Percentiles rank a stretch among this genome's conserved stretches.
Evolutionary conservation across 1,140 invertebrate genomes (phyloP).

Genomic region (Aphidius ervi): DNA sequence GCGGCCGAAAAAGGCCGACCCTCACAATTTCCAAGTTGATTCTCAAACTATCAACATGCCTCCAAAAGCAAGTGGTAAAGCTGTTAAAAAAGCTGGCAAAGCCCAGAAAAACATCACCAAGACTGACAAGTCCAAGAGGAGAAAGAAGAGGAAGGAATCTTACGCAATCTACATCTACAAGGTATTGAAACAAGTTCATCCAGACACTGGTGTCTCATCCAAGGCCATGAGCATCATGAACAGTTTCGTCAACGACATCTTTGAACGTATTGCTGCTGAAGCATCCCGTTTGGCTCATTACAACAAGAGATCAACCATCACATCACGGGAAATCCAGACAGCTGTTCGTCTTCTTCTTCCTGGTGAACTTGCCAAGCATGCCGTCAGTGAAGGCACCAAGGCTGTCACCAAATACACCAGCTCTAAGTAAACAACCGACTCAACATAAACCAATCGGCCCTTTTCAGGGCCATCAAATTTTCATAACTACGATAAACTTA

Average conservation of each 20-base stretch:
- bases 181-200: conserved; percentile 4
- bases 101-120: conserved; percentile 1
- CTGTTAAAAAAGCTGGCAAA: not conserved
- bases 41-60: too few relatives aligned
- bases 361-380: conserved; percentile 5
- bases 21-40: too few relatives aligned
- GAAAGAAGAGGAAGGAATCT: conserved; percentile 1
- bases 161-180: conserved; percentile 8
- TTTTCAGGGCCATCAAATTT: conserved; percentile 4
- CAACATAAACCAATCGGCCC: not conserved
- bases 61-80: conserved; percentile 1
- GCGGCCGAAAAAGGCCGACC: too few relatives aligned
- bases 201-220: not conserved
- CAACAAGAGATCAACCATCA: conserved; percentile 2
- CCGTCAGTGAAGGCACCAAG: conserved; percentile 2
- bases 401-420: conserved; percentile 5
- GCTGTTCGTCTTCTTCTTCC: conserved; percentile 10
- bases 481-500: too few relatives aligned
- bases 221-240: conserved; percentile 9
- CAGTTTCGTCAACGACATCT: not conserved
- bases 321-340: conserved; percentile 1
- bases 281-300: not conserved
- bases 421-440: conserved; percentile 6
- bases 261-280: not conserved
- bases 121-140: conserved; percentile 1